Evolutionary conservation across 2,113 vertebrate species (phyloP).

Genomic region (Petrocephalus zakoni): DNA sequence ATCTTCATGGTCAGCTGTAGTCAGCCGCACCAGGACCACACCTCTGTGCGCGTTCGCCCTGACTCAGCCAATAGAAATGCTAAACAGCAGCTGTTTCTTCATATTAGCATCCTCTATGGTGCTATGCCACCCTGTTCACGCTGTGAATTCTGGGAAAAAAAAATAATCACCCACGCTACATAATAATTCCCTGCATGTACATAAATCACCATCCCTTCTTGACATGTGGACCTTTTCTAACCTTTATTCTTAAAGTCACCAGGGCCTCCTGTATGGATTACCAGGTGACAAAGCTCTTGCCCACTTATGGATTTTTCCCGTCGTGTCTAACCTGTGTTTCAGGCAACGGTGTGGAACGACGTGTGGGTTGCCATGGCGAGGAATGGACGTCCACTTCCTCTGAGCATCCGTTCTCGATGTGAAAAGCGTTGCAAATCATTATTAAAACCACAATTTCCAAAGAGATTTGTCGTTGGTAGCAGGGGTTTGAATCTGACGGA

Average conservation of each 20-base stretch:
- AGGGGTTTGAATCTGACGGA: conserved; percentile 24
- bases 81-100: neutral
- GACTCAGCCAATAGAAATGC: neutral
- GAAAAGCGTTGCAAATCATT: conserved; percentile 7
- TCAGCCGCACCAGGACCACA: neutral
- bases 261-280: neutral
- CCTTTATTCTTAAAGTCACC: neutral
- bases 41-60: neutral
- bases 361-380: conserved; percentile 14
- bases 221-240: neutral
- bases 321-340: neutral
- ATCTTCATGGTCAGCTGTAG: neutral
- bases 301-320: neutral
- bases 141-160: neutral
- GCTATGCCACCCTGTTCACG: neutral
- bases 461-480: conserved; percentile 7
- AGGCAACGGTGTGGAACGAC: neutral
- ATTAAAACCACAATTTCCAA: conserved; percentile 13
- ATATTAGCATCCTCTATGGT: neutral
- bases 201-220: neutral
- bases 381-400: neutral
- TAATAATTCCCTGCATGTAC: neutral
- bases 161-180: neutral
- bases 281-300: neutral
- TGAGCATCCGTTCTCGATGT: conserved; percentile 15